Conservation (phyloP, 1,140 invertebrate species). For the Camponotus pennsylvanicus region DNA sequence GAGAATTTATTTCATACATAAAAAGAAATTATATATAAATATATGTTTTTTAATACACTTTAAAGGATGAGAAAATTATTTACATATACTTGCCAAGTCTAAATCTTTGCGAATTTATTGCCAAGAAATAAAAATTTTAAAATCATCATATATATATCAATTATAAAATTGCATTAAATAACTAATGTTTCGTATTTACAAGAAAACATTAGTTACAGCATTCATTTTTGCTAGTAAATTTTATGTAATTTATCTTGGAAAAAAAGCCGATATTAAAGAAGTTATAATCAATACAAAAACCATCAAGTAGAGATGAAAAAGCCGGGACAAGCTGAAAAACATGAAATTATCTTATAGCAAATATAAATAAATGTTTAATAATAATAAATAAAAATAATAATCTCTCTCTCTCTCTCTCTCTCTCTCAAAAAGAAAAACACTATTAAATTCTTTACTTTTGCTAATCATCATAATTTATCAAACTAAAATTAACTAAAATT, state of each 20-base stretch:
- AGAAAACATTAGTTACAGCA: neutral
- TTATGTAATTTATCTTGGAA: neutral
- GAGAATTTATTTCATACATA: neutral
- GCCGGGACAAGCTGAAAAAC: neutral
- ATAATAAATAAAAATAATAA: neutral
- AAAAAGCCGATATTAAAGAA: neutral
- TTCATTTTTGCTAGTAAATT: neutral
- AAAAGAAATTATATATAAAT: neutral
- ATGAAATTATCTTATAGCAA: neutral
- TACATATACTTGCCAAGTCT: neutral
- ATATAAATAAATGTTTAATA: neutral
- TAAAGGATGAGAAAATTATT: too few species aligned
- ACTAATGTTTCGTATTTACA: neutral
- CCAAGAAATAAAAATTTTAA: neutral
- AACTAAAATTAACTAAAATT: neutral
- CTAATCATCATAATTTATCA: neutral
- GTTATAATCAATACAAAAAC: neutral
- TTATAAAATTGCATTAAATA: neutral
- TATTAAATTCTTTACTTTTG: neutral
- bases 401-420: too few species aligned
- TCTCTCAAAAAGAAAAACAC: neutral
- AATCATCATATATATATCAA: neutral
- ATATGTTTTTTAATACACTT: too few species aligned
- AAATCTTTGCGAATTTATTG: neutral
- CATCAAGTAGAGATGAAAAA: too few species aligned